A percentile compares a stretch with the other conserved stretches of the same genome.
Conservation (phyloP, 2,113 vertebrate species). For the Siphamia tubifer region DNA sequence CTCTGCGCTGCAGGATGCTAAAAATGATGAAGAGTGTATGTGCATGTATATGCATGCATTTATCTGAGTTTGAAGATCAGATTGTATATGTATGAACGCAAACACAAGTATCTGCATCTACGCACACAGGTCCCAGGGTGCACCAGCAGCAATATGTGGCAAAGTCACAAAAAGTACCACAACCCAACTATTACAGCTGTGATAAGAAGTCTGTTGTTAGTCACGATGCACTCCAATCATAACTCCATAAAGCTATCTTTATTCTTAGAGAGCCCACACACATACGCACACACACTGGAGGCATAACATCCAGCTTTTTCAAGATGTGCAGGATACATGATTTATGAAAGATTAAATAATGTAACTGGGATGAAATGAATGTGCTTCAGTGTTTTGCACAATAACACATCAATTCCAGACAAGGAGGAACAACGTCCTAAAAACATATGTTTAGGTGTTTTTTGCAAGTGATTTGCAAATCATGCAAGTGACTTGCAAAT, state of each 20-base stretch:
- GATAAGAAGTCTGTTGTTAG: constrained; percentile 57
- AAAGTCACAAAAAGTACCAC: constrained; percentile 14
- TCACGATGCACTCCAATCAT: constrained; percentile 57
- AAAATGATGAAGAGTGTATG: not conserved
- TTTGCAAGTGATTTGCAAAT: constrained; percentile 21
- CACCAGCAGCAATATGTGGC: not conserved
- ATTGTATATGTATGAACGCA: not conserved
- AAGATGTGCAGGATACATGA: constrained; percentile 43
- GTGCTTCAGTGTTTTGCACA: constrained; percentile 7
- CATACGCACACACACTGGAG: constrained; percentile 21
- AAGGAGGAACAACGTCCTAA: not conserved
- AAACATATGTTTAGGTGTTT: constrained; percentile 2
- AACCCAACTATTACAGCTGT: constrained; percentile 40
- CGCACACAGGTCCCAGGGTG: not conserved
- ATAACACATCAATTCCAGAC: constrained; percentile 3
- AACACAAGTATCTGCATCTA: not conserved
- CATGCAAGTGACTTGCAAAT: constrained; percentile 45
- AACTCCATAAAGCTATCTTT: constrained; percentile 66
- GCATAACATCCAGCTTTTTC: constrained; percentile 43
- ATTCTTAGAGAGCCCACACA: constrained; percentile 50
- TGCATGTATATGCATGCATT: not conserved
- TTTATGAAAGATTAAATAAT: constrained; percentile 59
- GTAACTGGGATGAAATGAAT: constrained; percentile 46
- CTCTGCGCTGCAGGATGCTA: constrained; percentile 42
- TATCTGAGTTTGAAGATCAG: not conserved